Evolutionary conservation across 2,113 vertebrate genomes (phyloP).

Genomic region (Ramphastos sulfuratus): DNA sequence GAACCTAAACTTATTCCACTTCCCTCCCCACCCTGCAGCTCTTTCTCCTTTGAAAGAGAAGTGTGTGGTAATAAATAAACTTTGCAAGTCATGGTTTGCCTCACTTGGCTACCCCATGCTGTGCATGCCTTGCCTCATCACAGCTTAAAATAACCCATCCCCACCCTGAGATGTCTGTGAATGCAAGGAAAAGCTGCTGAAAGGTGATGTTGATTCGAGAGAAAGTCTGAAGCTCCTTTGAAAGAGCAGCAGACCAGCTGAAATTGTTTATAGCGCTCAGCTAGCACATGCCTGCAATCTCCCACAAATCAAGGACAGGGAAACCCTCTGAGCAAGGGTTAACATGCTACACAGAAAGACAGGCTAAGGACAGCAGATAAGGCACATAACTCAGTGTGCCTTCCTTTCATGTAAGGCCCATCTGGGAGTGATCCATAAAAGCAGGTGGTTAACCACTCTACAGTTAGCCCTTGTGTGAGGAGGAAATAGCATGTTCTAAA

Average conservation of each 20-base stretch:
- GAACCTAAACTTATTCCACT: not conserved
- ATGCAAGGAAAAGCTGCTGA: not conserved
- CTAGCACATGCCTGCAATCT: not conserved
- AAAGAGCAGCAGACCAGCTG: not conserved
- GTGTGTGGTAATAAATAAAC: not conserved
- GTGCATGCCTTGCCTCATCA: not conserved
- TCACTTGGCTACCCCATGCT: not conserved
- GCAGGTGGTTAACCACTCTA: not conserved
- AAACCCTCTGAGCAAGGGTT: not conserved
- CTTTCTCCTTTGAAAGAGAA: not conserved
- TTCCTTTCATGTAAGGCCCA: not conserved
- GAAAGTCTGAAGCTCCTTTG: not conserved
- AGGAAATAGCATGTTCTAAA: not conserved
- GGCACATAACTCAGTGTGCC: not conserved
- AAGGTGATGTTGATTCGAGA: not conserved
- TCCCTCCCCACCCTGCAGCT: not conserved
- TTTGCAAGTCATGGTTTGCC: not conserved
- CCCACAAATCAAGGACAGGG: not conserved
- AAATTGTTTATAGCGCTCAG: not conserved
- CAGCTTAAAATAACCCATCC: not conserved
- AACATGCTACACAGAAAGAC: not conserved
- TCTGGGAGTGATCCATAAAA: not conserved
- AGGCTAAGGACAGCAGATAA: not conserved
- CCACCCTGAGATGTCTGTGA: not conserved
- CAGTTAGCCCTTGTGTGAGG: not conserved